phyloP scores from a whole-genome alignment of 2,113 vertebrate genomes.

The Corynorhinus townsendii region DNA sequence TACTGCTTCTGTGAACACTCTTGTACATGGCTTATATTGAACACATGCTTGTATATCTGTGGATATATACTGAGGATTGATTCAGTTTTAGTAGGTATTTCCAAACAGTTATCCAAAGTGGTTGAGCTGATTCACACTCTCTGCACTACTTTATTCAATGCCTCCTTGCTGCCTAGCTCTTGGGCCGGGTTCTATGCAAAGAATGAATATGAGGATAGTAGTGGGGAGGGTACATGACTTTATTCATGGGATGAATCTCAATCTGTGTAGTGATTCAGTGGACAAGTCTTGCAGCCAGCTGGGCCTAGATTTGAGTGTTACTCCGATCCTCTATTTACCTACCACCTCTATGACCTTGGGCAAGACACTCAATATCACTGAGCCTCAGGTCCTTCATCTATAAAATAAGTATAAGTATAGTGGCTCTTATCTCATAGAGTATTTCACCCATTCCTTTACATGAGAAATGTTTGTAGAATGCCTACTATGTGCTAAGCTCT shows the following conservation, averaged over 20 bases:
- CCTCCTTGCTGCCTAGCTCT: neutral
- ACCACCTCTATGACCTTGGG: neutral
- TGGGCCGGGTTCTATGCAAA: neutral
- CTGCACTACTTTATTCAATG: neutral
- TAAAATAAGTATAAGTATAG: neutral
- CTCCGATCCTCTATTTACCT: neutral
- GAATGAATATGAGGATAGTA: neutral
- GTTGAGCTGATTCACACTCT: neutral
- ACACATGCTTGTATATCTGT: neutral
- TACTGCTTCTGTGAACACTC: neutral
- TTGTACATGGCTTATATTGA: neutral
- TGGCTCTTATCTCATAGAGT: neutral
- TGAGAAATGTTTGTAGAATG: neutral
- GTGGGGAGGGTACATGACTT: neutral
- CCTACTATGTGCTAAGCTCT: neutral
- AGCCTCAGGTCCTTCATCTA: neutral
- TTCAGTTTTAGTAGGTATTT: neutral
- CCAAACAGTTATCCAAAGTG: neutral
- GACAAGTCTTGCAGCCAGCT: neutral
- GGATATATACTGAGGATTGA: neutral
- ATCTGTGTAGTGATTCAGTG: neutral
- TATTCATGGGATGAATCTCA: neutral
- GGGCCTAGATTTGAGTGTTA: neutral
- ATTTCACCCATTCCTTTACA: neutral
- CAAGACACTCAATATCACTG: neutral